Conservation (phyloP, 2,113 vertebrate genomes). For the Oncorhynchus nerka region DNA sequence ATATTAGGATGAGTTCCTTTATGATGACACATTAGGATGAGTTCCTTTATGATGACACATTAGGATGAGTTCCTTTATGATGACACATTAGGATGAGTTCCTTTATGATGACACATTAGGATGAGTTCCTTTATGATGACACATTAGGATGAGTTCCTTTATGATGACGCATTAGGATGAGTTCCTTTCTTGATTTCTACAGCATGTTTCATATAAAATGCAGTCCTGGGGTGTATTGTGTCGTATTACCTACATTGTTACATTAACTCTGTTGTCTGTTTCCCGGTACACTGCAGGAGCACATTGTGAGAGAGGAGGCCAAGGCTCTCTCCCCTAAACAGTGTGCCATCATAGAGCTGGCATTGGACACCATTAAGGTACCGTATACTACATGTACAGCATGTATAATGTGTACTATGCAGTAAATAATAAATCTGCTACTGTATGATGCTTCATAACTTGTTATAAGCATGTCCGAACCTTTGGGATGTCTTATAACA, state of each 20-base stretch:
- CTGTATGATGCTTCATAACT: no score
- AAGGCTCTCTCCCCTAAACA: slow-evolving; percentile 94
- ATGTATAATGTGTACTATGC: not conserved
- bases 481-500: no score
- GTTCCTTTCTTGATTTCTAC: not conserved
- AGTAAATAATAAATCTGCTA: no score
- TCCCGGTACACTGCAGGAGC: slow-evolving; percentile 78
- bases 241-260: no score
- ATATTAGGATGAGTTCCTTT: no score
- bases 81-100: no score
- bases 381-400: not conserved
- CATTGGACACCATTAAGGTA: slow-evolving; percentile 97
- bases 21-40: not conserved
- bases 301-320: slow-evolving; percentile 96
- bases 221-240: no score
- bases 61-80: not conserved
- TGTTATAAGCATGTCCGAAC: no score
- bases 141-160: no score
- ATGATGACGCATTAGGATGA: not conserved
- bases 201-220: not conserved
- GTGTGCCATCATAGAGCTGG: slow-evolving; percentile 93
- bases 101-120: not conserved
- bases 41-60: not conserved
- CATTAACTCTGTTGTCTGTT: not conserved
- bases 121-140: not conserved